Percentiles rank a stretch among this genome's conserved stretches.
phyloP scores from a whole-genome alignment of 2,113 vertebrate genomes.

The Chroicocephalus ridibundus region DNA sequence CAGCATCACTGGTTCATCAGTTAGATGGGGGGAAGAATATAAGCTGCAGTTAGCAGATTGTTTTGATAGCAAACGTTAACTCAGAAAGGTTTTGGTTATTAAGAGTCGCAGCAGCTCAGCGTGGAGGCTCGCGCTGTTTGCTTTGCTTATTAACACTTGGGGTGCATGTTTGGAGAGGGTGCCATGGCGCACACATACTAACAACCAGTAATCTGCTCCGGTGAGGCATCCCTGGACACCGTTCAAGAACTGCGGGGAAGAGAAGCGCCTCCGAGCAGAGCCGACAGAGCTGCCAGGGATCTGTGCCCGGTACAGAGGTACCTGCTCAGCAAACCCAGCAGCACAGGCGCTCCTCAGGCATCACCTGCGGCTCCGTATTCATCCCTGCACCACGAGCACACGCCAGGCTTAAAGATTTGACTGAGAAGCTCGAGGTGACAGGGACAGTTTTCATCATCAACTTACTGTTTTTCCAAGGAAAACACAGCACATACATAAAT shows the following conservation, averaged over 20 bases:
- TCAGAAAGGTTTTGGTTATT: background rate
- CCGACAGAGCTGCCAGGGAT: background rate
- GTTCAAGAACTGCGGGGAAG: background rate
- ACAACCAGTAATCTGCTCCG: background rate
- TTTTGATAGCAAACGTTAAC: background rate
- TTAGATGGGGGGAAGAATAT: background rate
- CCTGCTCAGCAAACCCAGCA: background rate
- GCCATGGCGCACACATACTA: background rate
- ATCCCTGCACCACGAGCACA: accelerated
- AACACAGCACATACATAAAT: accelerated
- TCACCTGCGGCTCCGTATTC: accelerated
- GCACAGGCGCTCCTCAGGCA: accelerated
- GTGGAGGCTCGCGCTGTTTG: background rate
- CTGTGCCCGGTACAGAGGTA: accelerated
- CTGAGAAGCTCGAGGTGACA: accelerated
- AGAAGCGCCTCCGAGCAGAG: background rate
- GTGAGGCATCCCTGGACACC: background rate
- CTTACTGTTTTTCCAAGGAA: background rate
- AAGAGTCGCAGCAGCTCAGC: background rate
- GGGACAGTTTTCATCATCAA: accelerated
- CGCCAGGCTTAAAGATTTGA: accelerated
- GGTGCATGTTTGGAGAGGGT: background rate
- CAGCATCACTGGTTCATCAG: background rate
- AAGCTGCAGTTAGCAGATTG: background rate
- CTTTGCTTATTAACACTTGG: background rate